A percentile compares a stretch with the other conserved stretches of the same genome.
These are phyloP conservation scores for Julus scanicus DNA, from an alignment of 2,888 invertebrate species.

Conservation along the genomic window DNA sequence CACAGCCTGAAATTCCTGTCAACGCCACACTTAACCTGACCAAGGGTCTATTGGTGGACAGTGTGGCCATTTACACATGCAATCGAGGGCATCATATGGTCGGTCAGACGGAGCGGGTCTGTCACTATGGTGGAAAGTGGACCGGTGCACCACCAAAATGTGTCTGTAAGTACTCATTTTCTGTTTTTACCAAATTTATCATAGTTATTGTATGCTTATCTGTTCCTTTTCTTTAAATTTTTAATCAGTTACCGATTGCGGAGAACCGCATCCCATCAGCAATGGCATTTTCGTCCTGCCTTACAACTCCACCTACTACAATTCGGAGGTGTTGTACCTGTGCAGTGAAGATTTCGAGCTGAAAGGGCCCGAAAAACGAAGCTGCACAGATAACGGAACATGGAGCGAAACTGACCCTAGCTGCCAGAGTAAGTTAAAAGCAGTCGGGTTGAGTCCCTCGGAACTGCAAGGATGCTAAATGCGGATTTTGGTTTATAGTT, in stretches of 20 bases:
- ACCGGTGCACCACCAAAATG: conserved; percentile 79
- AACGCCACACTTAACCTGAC: conserved; percentile 79
- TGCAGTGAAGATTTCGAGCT: conserved; percentile 83
- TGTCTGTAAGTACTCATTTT: conserved; percentile 68
- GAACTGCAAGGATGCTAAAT: not conserved
- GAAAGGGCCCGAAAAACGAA: conserved; percentile 73
- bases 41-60: conserved; percentile 82
- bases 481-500: conserved; percentile 70
- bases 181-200: not conserved
- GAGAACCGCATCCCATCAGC: conserved; percentile 86
- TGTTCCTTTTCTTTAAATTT: conserved; percentile 52
- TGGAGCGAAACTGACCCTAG: conserved; percentile 87
- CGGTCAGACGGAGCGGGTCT: conserved; percentile 83
- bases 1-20: conserved; percentile 80
- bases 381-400: conserved; percentile 84
- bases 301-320: conserved; percentile 72
- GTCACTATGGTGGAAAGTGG: conserved; percentile 89
- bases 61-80: conserved; percentile 80
- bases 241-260: conserved; percentile 69
- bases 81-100: conserved; percentile 85
- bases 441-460: not conserved
- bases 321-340: conserved; percentile 60
- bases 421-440: conserved; percentile 78
- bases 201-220: not conserved
- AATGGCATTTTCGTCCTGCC: conserved; percentile 79